Base-by-base conservation (phyloP, 1,140 invertebrate species). In the Pollicipes pollicipes region DNA sequence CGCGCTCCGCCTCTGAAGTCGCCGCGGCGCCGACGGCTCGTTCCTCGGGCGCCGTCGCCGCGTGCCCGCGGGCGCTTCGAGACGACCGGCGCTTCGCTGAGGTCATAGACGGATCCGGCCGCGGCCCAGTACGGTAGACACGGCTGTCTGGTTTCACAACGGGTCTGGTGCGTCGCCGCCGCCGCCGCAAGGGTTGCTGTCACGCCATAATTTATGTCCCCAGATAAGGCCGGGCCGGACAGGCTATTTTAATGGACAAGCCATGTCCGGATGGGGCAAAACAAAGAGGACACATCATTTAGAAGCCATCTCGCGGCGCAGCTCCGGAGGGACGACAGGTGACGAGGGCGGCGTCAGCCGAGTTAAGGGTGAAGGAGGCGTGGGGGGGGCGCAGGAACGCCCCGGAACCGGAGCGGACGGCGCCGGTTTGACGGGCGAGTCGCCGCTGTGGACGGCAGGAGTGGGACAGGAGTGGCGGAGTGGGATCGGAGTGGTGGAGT, bases 211-310 rank as follows among this genome's bases (percentile, higher is more conserved):
- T 58, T 58, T 58, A 58, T 58, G 45, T 21, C 21, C 45, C 17
- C 8, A 10, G 45, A 58, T 58, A 58, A 58, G 45, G 45, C 45
- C 45, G 13, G n/a, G 13, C 10, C 2, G 45, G 17, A 58, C 45
- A 58, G 45, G 45, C 45, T 10, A 21, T 58, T 58, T 58, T 58
- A 58, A 58, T 58, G 45, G 45, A 58, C 45, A 58, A 58, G 24
- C 45, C 45, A 58, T 58, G 45, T 58, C 17, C 10, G 45, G 8
- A 17, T 21, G 45, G 45, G 13, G 17, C 45, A 58, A 58, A 58
- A 58, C 45, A 58, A 58, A 58, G 45, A 58, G 45, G 45, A 58
- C 45, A 58, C 45, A 58, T 58, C 45, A 58, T 58, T 58, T 58
- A 58, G 45, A 58, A 58, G 45, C 45, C 45, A 58, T 58, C 45